phyloP scores from a whole-genome alignment of 1,140 invertebrate genomes.

The Bicyclus anynana region DNA sequence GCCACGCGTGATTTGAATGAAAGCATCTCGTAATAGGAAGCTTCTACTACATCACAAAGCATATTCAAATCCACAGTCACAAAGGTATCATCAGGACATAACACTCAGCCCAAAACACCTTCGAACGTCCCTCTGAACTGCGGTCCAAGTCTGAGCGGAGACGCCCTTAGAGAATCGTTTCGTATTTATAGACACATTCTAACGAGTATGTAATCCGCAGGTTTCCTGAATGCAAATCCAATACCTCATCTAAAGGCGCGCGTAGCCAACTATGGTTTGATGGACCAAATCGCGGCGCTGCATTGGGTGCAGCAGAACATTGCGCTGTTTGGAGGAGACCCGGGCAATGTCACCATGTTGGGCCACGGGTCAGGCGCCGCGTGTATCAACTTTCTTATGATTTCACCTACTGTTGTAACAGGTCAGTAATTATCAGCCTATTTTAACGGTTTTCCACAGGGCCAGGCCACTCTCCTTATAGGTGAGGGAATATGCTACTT shows the following conservation, averaged over 20 bases:
- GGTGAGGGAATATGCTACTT: too few species aligned
- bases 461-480: too few species aligned
- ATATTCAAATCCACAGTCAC: too few species aligned
- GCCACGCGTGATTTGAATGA: too few species aligned
- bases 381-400: slow-evolving; percentile 96
- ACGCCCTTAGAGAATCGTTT: background rate
- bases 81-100: too few species aligned
- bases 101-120: too few species aligned
- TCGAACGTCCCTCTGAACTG: too few species aligned
- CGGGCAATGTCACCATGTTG: slow-evolving; percentile 91
- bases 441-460: too few species aligned
- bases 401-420: slow-evolving; percentile 93
- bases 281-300: slow-evolving; percentile 94
- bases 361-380: slow-evolving; percentile 97
- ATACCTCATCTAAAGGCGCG: slow-evolving; percentile 87
- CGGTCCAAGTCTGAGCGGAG: too few species aligned
- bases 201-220: slow-evolving; percentile 59
- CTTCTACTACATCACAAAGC: too few species aligned
- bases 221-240: slow-evolving; percentile 91
- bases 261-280: slow-evolving; percentile 94
- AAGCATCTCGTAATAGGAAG: too few species aligned
- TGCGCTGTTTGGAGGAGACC: slow-evolving; percentile 92
- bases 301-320: slow-evolving; percentile 97
- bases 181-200: background rate
- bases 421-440: slow-evolving; percentile 72